phyloP scores from a whole-genome alignment of 2,888 invertebrate species.

The Sthenelais limicola region DNA sequence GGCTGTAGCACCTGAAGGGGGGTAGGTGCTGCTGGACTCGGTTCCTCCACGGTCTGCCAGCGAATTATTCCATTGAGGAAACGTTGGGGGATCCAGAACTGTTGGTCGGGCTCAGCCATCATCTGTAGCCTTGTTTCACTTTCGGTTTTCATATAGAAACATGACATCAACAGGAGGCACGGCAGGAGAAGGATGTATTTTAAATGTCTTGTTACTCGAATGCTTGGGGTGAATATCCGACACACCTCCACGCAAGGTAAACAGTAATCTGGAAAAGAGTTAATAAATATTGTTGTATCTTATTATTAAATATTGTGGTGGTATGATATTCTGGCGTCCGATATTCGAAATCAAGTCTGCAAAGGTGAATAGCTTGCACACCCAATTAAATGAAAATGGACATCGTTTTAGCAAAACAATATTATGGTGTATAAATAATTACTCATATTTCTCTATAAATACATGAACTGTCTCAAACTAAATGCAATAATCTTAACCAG shows the following conservation, averaged over 20 bases:
- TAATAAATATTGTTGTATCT: no score
- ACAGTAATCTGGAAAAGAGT: constrained; percentile 34
- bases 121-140: constrained; percentile 29
- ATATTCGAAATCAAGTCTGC: no score
- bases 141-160: constrained; percentile 14
- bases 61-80: constrained; percentile 8
- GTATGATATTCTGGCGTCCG: no score
- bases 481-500: no score
- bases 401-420: no score
- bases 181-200: constrained; percentile 15
- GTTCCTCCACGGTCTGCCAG: background rate
- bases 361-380: no score
- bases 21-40: background rate
- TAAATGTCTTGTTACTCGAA: background rate
- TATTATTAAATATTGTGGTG: no score
- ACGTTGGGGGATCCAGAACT: constrained; percentile 9
- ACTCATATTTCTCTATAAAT: no score
- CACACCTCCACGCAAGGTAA: constrained; percentile 28
- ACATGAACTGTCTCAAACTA: no score
- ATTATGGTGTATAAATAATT: no score
- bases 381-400: no score
- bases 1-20: background rate
- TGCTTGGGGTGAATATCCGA: constrained; percentile 1
- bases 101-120: constrained; percentile 20
- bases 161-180: background rate